phyloP scores from a whole-genome alignment of 2,797 vertebrate species.

The Mionectes olivaceus region DNA sequence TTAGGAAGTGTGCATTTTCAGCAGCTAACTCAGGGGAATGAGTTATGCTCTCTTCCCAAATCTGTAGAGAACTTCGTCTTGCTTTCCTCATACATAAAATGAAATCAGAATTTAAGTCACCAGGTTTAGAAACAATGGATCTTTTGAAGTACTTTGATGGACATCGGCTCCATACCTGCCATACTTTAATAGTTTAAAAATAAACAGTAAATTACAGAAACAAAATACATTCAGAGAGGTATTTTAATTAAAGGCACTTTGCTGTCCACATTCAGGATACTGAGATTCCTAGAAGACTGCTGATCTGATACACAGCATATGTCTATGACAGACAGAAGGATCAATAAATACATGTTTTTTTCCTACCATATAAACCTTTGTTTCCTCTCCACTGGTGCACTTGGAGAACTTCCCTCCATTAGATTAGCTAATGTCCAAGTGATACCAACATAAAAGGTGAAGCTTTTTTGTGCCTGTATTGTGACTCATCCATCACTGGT shows the following conservation, averaged over 20 bases:
- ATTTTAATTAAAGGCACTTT: conserved; percentile 36
- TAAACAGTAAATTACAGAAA: neutral
- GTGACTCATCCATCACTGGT: neutral
- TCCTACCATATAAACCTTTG: neutral
- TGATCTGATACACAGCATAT: neutral
- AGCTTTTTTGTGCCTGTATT: neutral
- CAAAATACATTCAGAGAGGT: neutral
- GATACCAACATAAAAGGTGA: conserved; percentile 8
- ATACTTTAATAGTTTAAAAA: neutral
- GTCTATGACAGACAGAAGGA: neutral
- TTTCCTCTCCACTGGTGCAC: neutral
- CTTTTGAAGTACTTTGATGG: neutral
- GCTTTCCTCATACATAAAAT: neutral
- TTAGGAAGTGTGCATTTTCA: neutral
- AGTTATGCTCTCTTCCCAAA: neutral
- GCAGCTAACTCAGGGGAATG: neutral
- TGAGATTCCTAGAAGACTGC: neutral
- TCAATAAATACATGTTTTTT: neutral
- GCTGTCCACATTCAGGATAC: neutral
- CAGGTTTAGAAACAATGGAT: neutral
- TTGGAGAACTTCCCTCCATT: neutral
- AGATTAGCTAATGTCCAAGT: neutral
- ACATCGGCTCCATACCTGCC: neutral
- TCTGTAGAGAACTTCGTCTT: neutral
- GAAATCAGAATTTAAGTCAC: neutral